Evolutionary conservation across 1,140 invertebrate genomes (phyloP).

Genomic region (Diuraphis noxia): DNA sequence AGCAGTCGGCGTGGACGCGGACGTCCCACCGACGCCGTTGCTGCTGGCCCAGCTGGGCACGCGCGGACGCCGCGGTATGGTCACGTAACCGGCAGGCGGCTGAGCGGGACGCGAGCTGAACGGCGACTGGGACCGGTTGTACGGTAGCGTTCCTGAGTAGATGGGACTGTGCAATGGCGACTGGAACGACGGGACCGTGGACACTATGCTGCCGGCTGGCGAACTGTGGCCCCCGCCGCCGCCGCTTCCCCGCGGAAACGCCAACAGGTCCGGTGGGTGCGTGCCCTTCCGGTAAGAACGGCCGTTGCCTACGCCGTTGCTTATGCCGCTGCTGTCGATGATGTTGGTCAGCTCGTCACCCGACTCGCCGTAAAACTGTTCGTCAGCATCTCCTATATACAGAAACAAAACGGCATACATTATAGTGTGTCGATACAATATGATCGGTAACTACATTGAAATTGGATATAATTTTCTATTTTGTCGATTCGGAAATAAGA

Average conservation of each 20-base stretch:
- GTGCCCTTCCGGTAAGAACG: slow-evolving; percentile 32
- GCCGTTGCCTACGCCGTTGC: background rate
- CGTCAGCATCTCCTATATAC: slow-evolving; percentile 58
- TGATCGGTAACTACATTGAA: too few relatives aligned
- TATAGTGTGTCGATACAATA: too few relatives aligned
- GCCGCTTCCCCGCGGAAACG: slow-evolving; percentile 67
- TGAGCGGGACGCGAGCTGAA: slow-evolving; percentile 65
- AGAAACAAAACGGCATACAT: background rate
- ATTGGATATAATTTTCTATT: background rate
- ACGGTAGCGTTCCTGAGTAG: slow-evolving; percentile 70
- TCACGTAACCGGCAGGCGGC: slow-evolving; percentile 75
- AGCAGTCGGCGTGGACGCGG: slow-evolving; percentile 64
- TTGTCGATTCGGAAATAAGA: background rate
- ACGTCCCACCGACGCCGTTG: slow-evolving; percentile 72
- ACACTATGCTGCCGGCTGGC: slow-evolving; percentile 73
- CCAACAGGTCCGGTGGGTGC: slow-evolving; percentile 79
- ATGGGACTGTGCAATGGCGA: slow-evolving; percentile 65
- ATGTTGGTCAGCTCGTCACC: slow-evolving; percentile 33
- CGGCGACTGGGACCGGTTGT: slow-evolving; percentile 73
- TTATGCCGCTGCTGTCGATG: slow-evolving; percentile 5
- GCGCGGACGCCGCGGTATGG: slow-evolving; percentile 79
- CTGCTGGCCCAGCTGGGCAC: slow-evolving; percentile 80
- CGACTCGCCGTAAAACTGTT: slow-evolving; percentile 38
- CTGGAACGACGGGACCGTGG: slow-evolving; percentile 71
- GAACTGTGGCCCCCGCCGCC: slow-evolving; percentile 67